These are phyloP conservation scores for Malurus melanocephalus DNA, from an alignment of 2,113 vertebrate species.

Conservation along the genomic window DNA sequence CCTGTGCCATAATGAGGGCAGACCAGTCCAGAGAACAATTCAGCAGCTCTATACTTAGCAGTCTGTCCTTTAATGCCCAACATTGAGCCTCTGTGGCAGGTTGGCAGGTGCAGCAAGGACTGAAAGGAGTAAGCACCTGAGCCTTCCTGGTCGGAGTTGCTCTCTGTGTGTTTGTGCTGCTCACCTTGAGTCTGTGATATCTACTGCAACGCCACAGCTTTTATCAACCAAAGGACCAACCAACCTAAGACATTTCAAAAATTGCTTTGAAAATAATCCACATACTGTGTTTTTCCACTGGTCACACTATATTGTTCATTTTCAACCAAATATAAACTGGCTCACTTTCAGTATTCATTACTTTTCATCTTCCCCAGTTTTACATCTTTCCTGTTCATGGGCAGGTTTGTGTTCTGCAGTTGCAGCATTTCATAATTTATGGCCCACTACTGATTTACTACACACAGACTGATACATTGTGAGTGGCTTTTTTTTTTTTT, in stretches of 20 bases:
- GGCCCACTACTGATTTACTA: not conserved
- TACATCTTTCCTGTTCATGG: not conserved
- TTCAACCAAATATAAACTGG: not conserved
- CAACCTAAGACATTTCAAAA: not conserved
- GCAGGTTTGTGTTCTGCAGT: not conserved
- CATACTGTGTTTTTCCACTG: not conserved
- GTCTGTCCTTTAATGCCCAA: not conserved
- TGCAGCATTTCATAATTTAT: conserved; percentile 3
- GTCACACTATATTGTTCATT: fast-evolving
- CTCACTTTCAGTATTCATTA: not conserved
- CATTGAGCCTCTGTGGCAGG: not conserved
- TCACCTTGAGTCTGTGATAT: not conserved
- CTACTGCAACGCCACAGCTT: not conserved
- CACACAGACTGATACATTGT: not conserved
- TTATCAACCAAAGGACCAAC: not conserved
- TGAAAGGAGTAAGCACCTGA: not conserved
- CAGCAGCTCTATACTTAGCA: not conserved
- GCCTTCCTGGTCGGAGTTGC: not conserved
- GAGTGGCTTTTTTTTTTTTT: not conserved
- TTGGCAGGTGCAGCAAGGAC: not conserved
- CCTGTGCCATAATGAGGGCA: not conserved
- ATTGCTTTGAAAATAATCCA: not conserved
- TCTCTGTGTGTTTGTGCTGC: not conserved
- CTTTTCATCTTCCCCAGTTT: not conserved
- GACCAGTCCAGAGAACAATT: not conserved